phyloP scores from a whole-genome alignment of 2,113 vertebrate species.

The Herpetotheres cachinnans region DNA sequence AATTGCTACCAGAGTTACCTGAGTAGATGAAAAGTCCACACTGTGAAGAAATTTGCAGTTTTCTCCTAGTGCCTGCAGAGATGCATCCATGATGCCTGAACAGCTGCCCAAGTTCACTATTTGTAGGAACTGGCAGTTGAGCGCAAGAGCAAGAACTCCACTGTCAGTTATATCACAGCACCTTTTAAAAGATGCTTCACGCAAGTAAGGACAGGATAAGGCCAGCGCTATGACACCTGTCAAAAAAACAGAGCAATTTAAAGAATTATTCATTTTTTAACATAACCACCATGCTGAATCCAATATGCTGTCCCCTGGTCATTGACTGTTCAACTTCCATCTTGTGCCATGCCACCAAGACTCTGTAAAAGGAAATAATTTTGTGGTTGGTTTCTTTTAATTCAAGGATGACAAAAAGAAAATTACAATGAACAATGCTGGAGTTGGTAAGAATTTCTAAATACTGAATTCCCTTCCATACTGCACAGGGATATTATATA shows the following conservation, averaged over 20 bases:
- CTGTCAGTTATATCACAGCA: slow-evolving; percentile 77
- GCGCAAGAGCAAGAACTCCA: slow-evolving; percentile 75
- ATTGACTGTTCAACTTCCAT: neutral
- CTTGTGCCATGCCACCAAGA: neutral
- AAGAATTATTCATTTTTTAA: neutral
- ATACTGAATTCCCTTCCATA: neutral
- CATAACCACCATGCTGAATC: neutral
- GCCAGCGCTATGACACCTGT: slow-evolving; percentile 77
- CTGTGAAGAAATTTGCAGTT: slow-evolving; percentile 77
- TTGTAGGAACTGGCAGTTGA: slow-evolving; percentile 74
- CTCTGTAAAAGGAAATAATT: neutral
- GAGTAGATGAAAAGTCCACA: slow-evolving; percentile 80
- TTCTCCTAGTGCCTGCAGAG: slow-evolving; percentile 75
- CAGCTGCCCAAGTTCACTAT: slow-evolving; percentile 77
- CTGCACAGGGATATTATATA: neutral
- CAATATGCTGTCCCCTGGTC: neutral
- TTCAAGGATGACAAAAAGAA: neutral
- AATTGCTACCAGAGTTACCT: slow-evolving; percentile 47
- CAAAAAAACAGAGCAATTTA: neutral
- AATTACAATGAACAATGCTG: neutral
- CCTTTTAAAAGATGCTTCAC: slow-evolving; percentile 72
- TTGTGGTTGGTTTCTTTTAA: neutral
- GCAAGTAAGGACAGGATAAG: slow-evolving; percentile 72
- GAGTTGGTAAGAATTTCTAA: neutral
- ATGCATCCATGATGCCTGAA: slow-evolving; percentile 71